These are phyloP conservation scores for Marasmarcha lunaedactyla DNA, from an alignment of 2,888 invertebrate species.

Conservation along the genomic window DNA sequence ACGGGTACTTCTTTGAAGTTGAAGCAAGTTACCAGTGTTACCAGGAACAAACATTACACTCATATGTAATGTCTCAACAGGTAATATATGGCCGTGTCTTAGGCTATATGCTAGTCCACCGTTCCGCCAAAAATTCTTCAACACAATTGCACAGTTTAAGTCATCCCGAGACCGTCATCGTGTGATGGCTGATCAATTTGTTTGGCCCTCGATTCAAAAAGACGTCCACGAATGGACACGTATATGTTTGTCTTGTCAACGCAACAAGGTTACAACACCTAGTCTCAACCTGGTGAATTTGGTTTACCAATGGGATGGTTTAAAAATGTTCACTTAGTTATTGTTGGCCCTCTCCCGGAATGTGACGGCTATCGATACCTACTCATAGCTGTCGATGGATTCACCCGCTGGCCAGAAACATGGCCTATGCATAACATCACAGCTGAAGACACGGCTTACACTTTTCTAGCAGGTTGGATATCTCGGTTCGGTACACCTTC, in stretches of 20 bases:
- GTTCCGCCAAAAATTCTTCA: conserved; percentile 9
- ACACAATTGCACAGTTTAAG: conserved; percentile 13
- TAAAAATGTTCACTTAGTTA: conserved; percentile 31
- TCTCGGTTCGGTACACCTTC: conserved; percentile 16
- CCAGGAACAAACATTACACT: conserved; percentile 11
- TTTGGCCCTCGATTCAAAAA: conserved; percentile 29
- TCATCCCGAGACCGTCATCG: conserved; percentile 14
- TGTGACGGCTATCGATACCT: conserved; percentile 12
- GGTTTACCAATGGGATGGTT: conserved; percentile 12
- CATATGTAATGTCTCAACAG: conserved; percentile 13
- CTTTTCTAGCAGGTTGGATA: conserved; percentile 15
- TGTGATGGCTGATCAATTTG: conserved; percentile 21
- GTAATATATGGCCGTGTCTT: conserved; percentile 12
- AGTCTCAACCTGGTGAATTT: conserved; percentile 12
- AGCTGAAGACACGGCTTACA: conserved; percentile 14
- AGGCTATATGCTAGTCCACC: too few species aligned
- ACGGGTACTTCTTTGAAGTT: conserved; percentile 11
- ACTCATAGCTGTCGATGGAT: conserved; percentile 23
- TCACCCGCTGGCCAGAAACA: conserved; percentile 17
- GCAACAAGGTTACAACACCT: conserved; percentile 14
- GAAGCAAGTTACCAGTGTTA: conserved; percentile 3
- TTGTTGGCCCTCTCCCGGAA: conserved; percentile 19
- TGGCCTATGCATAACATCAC: conserved; percentile 16
- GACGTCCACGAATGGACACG: conserved; percentile 25
- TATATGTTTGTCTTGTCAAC: conserved; percentile 26